A percentile compares a stretch with the other conserved stretches of the same genome.
phyloP scores from a whole-genome alignment of 1,140 invertebrate genomes.

The Drosophila setifemur region DNA sequence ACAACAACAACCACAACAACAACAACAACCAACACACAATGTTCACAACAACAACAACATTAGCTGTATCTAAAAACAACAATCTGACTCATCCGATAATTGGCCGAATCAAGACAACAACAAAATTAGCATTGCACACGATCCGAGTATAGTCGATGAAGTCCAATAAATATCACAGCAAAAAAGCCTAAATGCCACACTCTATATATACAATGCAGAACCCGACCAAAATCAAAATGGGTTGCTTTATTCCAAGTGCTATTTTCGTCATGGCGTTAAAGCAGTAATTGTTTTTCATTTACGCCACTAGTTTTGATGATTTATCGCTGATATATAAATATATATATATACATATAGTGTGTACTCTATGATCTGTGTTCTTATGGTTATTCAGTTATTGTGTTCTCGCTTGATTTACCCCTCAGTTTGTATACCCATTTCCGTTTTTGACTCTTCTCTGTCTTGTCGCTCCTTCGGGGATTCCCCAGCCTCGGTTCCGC shows the following conservation, averaged over 20 bases:
- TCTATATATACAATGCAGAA: slow-evolving; percentile 5
- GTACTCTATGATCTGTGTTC: slow-evolving; percentile 33
- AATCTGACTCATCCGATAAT: slow-evolving; percentile 50
- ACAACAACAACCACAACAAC: slow-evolving; percentile 40
- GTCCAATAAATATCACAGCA: slow-evolving; percentile 28
- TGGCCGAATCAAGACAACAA: slow-evolving; percentile 32
- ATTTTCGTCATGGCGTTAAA: neutral
- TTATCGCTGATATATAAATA: slow-evolving; percentile 43
- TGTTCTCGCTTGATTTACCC: slow-evolving; percentile 18
- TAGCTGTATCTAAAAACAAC: slow-evolving; percentile 30
- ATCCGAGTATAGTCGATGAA: slow-evolving; percentile 1
- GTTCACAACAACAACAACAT: slow-evolving; percentile 35
- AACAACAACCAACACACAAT: slow-evolving; percentile 53
- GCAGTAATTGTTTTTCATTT: slow-evolving; percentile 26
- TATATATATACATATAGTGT: slow-evolving; percentile 39
- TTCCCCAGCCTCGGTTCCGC: slow-evolving; percentile 11
- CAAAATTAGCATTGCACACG: slow-evolving; percentile 21
- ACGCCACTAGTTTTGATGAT: slow-evolving; percentile 32
- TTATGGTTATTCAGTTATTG: slow-evolving; percentile 31
- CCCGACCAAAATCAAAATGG: neutral
- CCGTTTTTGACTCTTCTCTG: slow-evolving; percentile 25
- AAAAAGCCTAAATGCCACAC: slow-evolving; percentile 22
- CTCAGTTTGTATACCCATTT: slow-evolving; percentile 26
- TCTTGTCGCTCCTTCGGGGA: slow-evolving; percentile 21
- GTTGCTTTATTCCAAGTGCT: slow-evolving; percentile 9